Evolutionary conservation across 2,113 vertebrate species (phyloP), one percentile per base, ranked within the genome.

Genomic region (Triplophysa rosa): DNA sequence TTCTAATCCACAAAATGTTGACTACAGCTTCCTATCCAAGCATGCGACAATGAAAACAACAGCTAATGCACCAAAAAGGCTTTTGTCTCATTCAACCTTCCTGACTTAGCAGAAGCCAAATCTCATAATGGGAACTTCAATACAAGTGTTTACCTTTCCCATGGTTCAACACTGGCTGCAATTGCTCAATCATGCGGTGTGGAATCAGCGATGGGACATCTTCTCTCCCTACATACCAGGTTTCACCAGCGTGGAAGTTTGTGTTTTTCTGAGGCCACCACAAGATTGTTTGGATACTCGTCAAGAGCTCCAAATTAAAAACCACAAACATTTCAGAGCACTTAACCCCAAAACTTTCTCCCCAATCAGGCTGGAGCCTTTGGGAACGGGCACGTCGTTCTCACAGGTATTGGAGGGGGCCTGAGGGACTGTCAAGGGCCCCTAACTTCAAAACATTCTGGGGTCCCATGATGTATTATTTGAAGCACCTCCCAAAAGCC

Each of bases 301-400:
- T 89, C 87, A 91, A 89, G 64, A 76, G 73, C 83, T 85, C 82
- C 79, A 83, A 86, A 89, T 83, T 88, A 82, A 81, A 91, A 89
- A 86, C 89, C 89, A 81, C 89, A 89, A 89, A 80, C 78, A 86
- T 87, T 78, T 58, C 45, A 5, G 47, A 81, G 75, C 23, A 19
- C 85, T 88, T 82, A 72, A 49, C 78, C 85, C 80, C 59, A 70
- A 85, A 86, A 79, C 70, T 74, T 87, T 26, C 54, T 62, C 66
- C 82, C 86, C 87, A 89, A 91, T 90, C 88, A 91, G 80, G 26
- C 69, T 83, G 78, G 78, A 85, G 86, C 77, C 83, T 78, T 71
- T 64, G 73, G 81, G 79, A 79, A 65, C 26, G 77, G 63, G 42
- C 33, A 80, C 67, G 56, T 77, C 67, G 70, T 88, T 86, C 84